phyloP scores from a whole-genome alignment of 2,888 invertebrate species.

The Dexiosoma caninum region DNA sequence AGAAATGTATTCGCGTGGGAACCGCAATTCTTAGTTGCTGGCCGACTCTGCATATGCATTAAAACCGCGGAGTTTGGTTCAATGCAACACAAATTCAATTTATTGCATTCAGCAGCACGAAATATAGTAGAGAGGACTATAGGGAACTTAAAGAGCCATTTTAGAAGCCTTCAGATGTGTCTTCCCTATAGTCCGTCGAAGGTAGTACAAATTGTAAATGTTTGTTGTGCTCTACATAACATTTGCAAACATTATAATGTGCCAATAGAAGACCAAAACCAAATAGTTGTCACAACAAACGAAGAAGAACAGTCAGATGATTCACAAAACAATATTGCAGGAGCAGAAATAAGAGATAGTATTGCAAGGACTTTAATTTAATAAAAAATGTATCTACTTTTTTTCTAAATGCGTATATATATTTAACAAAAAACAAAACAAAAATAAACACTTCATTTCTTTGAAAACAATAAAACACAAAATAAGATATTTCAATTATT shows the following conservation, averaged over 20 bases:
- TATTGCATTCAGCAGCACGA: neutral
- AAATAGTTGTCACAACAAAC: neutral
- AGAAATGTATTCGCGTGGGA: neutral
- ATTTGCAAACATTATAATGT: slow-evolving; percentile 19
- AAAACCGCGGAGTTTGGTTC: neutral
- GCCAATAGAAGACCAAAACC: neutral
- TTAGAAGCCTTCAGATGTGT: slow-evolving; percentile 24
- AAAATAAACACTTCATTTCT: slow-evolving; percentile 1
- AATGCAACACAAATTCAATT: slow-evolving; percentile 7
- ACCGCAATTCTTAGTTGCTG: neutral
- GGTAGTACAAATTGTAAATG: slow-evolving; percentile 24
- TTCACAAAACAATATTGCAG: neutral
- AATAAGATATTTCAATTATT: neutral
- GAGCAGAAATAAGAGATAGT: slow-evolving; percentile 22
- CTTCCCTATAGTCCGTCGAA: slow-evolving; percentile 2
- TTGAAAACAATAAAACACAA: neutral
- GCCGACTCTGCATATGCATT: slow-evolving; percentile 3
- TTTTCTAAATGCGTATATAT: neutral
- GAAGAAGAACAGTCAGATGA: neutral
- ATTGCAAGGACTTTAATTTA: slow-evolving; percentile 27
- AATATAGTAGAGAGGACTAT: slow-evolving; percentile 10
- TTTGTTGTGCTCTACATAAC: slow-evolving; percentile 12
- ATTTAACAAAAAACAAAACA: neutral
- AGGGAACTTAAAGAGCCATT: slow-evolving; percentile 1
- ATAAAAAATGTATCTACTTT: neutral